A percentile compares a stretch with the other conserved stretches of the same genome.
Evolutionary conservation across 2,888 invertebrate species (phyloP).

Genomic region (Oligia fasciuncula): DNA sequence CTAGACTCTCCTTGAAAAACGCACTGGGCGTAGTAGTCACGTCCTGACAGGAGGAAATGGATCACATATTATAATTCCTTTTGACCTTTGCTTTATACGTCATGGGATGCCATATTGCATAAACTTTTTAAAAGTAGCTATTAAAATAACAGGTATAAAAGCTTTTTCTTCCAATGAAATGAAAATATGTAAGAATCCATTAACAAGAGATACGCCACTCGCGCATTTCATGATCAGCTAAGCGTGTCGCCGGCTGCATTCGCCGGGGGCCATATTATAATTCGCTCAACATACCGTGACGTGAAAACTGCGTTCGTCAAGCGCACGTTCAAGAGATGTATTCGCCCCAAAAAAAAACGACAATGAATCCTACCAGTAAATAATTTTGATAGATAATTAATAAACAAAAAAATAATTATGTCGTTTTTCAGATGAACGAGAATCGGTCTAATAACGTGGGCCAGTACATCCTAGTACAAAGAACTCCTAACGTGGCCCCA

Average conservation of each 20-base stretch:
- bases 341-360: neutral
- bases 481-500: constrained; percentile 93
- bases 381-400: neutral
- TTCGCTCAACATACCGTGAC: constrained; percentile 35
- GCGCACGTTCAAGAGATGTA: neutral
- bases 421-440: constrained; percentile 88
- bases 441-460: constrained; percentile 91
- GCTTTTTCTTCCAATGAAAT: neutral
- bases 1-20: neutral
- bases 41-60: neutral
- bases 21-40: neutral
- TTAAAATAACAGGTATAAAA: neutral
- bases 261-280: constrained; percentile 9
- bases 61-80: neutral
- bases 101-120: neutral
- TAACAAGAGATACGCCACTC: constrained; percentile 6
- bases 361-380: neutral
- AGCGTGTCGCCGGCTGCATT: constrained; percentile 38
- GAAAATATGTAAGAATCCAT: neutral
- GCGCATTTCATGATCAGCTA: constrained; percentile 26
- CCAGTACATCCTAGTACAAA: constrained; percentile 95
- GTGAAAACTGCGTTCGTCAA: constrained; percentile 2
- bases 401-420: neutral
- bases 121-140: neutral
- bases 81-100: neutral